phyloP scores from a whole-genome alignment of 2,113 vertebrate species.

The Corythoichthys intestinalis region DNA sequence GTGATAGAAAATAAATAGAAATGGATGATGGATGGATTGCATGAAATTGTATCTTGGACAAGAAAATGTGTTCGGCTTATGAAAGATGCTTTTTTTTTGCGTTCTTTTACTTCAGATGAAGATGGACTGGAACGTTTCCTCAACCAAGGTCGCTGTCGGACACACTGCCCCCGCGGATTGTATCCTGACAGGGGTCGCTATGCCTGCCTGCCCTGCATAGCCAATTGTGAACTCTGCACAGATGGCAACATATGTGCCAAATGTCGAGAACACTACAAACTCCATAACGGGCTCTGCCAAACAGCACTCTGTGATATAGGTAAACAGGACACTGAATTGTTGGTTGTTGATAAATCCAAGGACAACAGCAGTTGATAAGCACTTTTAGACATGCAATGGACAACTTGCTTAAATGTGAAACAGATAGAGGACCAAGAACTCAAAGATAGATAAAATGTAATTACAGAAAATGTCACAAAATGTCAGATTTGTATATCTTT shows the following conservation, averaged over 20 bases:
- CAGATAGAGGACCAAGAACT: not conserved
- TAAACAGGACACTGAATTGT: constrained; percentile 36
- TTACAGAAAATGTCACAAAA: not conserved
- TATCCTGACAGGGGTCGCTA: constrained; percentile 72
- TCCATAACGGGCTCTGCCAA: constrained; percentile 71
- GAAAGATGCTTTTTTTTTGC: constrained; percentile 31
- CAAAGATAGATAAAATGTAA: not conserved
- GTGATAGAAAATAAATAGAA: not conserved
- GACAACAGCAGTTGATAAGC: not conserved
- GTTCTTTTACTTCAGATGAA: constrained; percentile 62
- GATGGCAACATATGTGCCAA: constrained; percentile 74
- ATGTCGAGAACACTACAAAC: constrained; percentile 73
- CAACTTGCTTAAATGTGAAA: constrained; percentile 1
- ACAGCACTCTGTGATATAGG: constrained; percentile 59
- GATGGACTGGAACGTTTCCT: constrained; percentile 75
- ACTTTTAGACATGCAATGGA: not conserved
- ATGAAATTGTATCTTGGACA: constrained; percentile 10
- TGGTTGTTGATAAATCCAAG: not conserved
- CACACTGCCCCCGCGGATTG: constrained; percentile 73
- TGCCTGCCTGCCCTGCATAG: constrained; percentile 71
- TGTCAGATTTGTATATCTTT: not conserved
- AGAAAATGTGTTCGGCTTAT: constrained; percentile 18
- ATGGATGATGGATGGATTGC: not conserved
- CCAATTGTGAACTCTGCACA: constrained; percentile 78
- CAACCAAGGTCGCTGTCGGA: constrained; percentile 72